Evolutionary conservation across 2,113 vertebrate species (phyloP), one percentile per base, ranked within the genome.

Genomic region (Chionis minor): DNA sequence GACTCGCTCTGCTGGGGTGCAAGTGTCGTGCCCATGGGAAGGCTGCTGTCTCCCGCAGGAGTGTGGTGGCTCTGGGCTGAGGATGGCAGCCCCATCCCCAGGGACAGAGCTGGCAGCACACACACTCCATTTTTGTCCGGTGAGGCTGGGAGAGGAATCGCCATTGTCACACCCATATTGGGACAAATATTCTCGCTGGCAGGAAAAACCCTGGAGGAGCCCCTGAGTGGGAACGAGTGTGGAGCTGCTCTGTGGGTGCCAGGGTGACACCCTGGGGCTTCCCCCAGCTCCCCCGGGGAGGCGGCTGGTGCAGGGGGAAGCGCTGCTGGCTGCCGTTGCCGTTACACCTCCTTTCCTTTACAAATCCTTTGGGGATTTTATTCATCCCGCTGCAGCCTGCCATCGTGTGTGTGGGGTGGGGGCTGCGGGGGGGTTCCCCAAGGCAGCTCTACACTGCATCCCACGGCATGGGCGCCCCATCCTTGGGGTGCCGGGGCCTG

Each of bases 241-340:
- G 19, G 6, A 47, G 42, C 38, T 4, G 5, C 19, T 7, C 42
- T 2, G 2, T 9, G 33, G 45, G 32, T 33, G 17, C 4, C n/a
- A 27, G n/a, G 4, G 21, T 66, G 30, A 15, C 81, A 44, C 7
- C 4, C 4, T 0, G 0, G n/a, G 24, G 12, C 17, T 55, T 63
- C 19, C 6, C 32, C 30, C 14, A 1, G 0, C 42, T 63, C 5
- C 15, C 18, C 32, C 4, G 4, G 11, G 28, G 44, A n/a, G 8
- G 20, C 40, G 19, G 27, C 14, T 0, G 7, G 8, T 1, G 1
- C 0, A 0, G 3, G 23, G 27, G 42, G 10, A 38, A 14, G 47
- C 26, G 8, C 24, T 3, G 3, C 20, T 65, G 52, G 20, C 51
- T 58, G 51, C 65, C 7, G 2, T 42, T 61, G 63, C 18, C 4